A percentile compares a stretch with the other conserved stretches of the same genome.
These are phyloP conservation scores for Caenorhabditis sp. DNA, from an alignment of 2,888 invertebrate genomes.

Conservation along the genomic window DNA sequence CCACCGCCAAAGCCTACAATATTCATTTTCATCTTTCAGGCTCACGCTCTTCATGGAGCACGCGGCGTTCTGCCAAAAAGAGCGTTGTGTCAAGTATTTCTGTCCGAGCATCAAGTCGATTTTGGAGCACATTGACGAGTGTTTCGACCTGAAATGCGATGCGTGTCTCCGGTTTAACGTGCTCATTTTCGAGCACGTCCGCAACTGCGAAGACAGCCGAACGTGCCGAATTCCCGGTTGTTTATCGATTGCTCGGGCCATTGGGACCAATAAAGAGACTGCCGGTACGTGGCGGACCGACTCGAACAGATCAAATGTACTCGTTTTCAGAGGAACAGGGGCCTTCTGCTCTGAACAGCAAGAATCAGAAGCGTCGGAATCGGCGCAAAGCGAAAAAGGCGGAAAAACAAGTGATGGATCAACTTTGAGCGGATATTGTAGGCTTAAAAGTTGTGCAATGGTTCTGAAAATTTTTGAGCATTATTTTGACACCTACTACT, in stretches of 20 bases:
- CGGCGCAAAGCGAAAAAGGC: too few species aligned
- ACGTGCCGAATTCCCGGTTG: constrained; percentile 10
- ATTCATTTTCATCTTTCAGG: not conserved
- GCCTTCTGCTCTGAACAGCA: too few species aligned
- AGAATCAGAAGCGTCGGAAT: too few species aligned
- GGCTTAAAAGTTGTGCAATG: too few species aligned
- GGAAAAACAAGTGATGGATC: too few species aligned
- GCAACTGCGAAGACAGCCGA: not conserved
- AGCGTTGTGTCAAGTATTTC: constrained; percentile 2
- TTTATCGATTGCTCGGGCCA: constrained; percentile 2
- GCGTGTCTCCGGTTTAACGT: constrained; percentile 15
- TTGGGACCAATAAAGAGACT: not conserved
- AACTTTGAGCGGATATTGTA: too few species aligned
- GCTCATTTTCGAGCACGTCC: constrained; percentile 13
- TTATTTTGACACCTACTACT: too few species aligned
- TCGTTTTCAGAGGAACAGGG: too few species aligned
- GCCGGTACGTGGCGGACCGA: constrained; percentile 6
- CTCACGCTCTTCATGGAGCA: constrained; percentile 1
- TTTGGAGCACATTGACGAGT: constrained; percentile 1
- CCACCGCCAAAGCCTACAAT: too few species aligned
- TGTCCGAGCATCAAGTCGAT: constrained; percentile 22
- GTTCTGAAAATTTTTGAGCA: too few species aligned
- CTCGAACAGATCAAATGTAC: not conserved
- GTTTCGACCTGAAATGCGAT: constrained; percentile 5
- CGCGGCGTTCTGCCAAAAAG: not conserved